phyloP scores from a whole-genome alignment of 1,140 invertebrate species.

The Drosophila punjabiensis region DNA sequence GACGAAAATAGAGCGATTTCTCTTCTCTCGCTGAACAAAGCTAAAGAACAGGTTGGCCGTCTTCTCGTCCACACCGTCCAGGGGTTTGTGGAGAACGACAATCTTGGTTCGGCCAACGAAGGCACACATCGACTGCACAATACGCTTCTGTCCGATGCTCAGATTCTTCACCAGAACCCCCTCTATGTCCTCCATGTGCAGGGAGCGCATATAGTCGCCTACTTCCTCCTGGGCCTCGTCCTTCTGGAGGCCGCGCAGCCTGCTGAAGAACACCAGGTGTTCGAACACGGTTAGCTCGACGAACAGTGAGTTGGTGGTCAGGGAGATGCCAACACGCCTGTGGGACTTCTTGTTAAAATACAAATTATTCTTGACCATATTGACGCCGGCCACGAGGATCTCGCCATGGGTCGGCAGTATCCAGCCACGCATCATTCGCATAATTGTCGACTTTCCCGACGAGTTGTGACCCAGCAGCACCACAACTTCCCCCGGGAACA shows the following conservation, averaged over 20 bases:
- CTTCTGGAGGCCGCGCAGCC: constrained; percentile 34
- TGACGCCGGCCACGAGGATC: constrained; percentile 21
- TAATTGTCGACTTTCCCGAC: constrained; percentile 48
- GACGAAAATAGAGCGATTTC: constrained; percentile 41
- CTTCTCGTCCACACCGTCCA: constrained; percentile 51
- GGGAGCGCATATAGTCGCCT: neutral
- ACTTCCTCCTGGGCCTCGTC: constrained; percentile 23
- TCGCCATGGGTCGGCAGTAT: constrained; percentile 14
- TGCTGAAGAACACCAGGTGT: constrained; percentile 47
- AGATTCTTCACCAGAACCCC: neutral
- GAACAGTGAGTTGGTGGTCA: constrained; percentile 1
- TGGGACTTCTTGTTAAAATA: neutral
- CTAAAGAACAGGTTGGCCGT: constrained; percentile 29
- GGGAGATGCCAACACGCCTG: constrained; percentile 2
- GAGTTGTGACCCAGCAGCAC: constrained; percentile 55
- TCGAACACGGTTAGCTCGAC: constrained; percentile 45
- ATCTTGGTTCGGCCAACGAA: constrained; percentile 49
- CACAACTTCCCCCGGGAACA: constrained; percentile 48
- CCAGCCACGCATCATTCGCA: constrained; percentile 41
- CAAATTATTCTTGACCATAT: neutral
- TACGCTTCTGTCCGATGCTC: constrained; percentile 30
- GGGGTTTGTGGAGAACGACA: constrained; percentile 51
- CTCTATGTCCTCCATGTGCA: constrained; percentile 20
- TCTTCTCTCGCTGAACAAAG: constrained; percentile 29
- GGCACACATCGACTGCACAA: constrained; percentile 44